Evolutionary conservation across 2,797 vertebrate species (phyloP).

Genomic region (Paguma larvata): DNA sequence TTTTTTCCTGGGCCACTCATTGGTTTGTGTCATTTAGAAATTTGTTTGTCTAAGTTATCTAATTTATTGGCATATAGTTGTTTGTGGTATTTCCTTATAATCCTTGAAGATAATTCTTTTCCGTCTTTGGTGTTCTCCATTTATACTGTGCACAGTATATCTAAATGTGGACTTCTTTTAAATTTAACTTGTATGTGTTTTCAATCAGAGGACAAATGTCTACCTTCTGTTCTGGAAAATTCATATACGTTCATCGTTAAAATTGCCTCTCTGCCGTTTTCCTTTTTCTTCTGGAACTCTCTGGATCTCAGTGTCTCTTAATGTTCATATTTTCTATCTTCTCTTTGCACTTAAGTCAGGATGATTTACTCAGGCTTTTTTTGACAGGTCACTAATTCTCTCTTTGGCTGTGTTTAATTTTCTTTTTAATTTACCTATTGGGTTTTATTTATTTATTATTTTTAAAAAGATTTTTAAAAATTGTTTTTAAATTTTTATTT

Average conservation of each 20-base stretch:
- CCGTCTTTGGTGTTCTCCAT: neutral
- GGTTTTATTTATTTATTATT: too few relatives aligned
- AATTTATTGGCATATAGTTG: neutral
- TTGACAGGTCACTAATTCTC: neutral
- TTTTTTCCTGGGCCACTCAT: neutral
- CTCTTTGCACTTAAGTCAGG: neutral
- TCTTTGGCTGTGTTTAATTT: neutral
- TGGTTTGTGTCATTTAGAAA: neutral
- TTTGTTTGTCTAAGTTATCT: neutral
- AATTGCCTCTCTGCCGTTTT: neutral
- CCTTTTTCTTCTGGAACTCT: neutral
- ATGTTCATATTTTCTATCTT: neutral
- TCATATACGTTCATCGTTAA: neutral
- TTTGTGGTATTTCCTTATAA: neutral
- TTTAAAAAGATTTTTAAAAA: too few relatives aligned
- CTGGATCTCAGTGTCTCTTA: neutral
- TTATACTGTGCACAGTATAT: neutral
- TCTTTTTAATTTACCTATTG: neutral
- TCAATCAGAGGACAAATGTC: neutral
- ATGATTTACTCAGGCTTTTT: neutral
- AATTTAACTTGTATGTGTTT: neutral
- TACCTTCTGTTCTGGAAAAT: slow-evolving; percentile 39
- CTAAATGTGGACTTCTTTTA: neutral
- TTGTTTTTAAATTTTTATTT: neutral
- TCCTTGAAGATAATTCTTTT: neutral